phyloP scores from a whole-genome alignment of 23 tunicate species.

The Aplidium turbinatum region DNA sequence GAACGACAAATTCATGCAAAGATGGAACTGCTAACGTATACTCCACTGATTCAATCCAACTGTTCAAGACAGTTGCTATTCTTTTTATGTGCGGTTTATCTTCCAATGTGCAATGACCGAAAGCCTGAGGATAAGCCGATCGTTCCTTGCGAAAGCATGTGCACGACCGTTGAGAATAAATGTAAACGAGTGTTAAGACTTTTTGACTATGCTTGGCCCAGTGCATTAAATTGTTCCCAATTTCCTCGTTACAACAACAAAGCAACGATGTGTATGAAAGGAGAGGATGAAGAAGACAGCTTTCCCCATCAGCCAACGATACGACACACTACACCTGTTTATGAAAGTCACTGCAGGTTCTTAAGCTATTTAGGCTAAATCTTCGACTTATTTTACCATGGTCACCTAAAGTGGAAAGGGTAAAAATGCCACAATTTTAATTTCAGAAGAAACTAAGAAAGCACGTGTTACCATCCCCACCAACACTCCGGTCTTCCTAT shows the following conservation, averaged over 20 bases:
- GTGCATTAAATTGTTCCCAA: slow-evolving; percentile 73
- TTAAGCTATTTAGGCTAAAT: too few species aligned
- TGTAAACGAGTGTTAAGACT: slow-evolving; percentile 58
- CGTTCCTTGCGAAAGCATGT: slow-evolving; percentile 82
- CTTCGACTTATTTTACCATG: too few species aligned
- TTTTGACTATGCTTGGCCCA: slow-evolving; percentile 76
- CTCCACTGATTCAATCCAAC: slow-evolving; percentile 53
- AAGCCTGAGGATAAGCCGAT: not conserved
- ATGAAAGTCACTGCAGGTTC: slow-evolving; percentile 8
- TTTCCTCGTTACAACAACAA: slow-evolving; percentile 37
- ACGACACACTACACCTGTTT: not conserved
- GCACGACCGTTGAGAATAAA: slow-evolving; percentile 42
- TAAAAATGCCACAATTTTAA: too few species aligned
- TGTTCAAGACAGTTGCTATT: slow-evolving; percentile 54
- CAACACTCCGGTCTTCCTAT: too few species aligned
- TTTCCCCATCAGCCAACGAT: not conserved
- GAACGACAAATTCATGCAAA: slow-evolving; percentile 65
- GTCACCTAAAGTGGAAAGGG: too few species aligned
- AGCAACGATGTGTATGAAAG: slow-evolving; percentile 69
- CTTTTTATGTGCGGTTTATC: slow-evolving; percentile 70
- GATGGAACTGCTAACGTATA: slow-evolving; percentile 34
- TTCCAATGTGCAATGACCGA: slow-evolving; percentile 66
- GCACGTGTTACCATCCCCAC: too few species aligned
- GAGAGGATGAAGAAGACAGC: not conserved
- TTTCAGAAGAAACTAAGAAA: too few species aligned